Evolutionary conservation across 2,888 invertebrate species (phyloP).

Genomic region (Octodonta nipae): DNA sequence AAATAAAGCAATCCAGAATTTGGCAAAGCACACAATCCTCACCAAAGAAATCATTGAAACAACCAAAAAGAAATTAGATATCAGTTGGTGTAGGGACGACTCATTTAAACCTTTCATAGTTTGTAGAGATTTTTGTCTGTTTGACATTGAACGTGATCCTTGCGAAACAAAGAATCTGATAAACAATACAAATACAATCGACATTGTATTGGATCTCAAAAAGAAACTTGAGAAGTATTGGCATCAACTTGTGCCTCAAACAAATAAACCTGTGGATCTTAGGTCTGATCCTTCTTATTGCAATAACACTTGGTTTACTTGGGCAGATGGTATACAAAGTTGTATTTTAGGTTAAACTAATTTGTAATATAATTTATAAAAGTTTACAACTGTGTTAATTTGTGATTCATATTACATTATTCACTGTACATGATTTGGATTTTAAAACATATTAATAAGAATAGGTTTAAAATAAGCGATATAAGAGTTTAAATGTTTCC

Average conservation of each 20-base stretch:
- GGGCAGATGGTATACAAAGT: slow-evolving; percentile 18
- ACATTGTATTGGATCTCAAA: slow-evolving; percentile 16
- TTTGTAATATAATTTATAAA: no score
- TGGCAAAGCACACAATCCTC: slow-evolving; percentile 10
- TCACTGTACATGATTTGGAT: no score
- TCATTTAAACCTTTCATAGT: slow-evolving; percentile 6
- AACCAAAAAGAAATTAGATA: slow-evolving; percentile 12
- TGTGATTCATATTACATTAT: no score
- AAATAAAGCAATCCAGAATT: slow-evolving; percentile 21
- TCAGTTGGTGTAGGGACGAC: slow-evolving; percentile 9
- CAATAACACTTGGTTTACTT: slow-evolving; percentile 26
- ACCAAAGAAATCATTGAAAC: slow-evolving; percentile 3
- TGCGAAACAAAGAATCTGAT: slow-evolving; percentile 28
- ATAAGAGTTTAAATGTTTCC: no score
- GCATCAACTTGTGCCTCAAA: slow-evolving; percentile 20
- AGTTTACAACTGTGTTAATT: no score
- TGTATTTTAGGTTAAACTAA: no score
- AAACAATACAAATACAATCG: slow-evolving; percentile 8
- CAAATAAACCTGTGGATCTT: slow-evolving; percentile 16
- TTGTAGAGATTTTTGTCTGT: slow-evolving; percentile 22
- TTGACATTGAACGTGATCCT: slow-evolving; percentile 27
- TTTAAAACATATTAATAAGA: no score
- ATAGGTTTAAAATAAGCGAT: no score
- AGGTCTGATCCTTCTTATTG: slow-evolving; percentile 22
- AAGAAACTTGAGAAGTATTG: slow-evolving; percentile 14